Evolutionary conservation across 2,113 vertebrate species (phyloP), one percentile per base, ranked within the genome.

Genomic region (Onychostoma macrolepis): DNA sequence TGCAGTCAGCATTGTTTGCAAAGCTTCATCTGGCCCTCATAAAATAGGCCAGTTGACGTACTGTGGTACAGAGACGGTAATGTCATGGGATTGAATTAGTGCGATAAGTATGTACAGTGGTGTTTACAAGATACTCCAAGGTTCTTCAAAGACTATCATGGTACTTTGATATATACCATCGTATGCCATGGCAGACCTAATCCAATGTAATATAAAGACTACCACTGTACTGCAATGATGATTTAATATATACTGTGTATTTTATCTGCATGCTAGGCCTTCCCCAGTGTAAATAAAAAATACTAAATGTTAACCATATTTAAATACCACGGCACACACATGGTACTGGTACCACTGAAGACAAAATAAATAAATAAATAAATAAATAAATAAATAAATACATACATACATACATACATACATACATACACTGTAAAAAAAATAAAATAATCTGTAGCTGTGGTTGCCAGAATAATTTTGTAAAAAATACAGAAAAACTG

Each of bases 1-100:
- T 30, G 58, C 58, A 84, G 77, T 78, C 61, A 77, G 33, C 41
- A 69, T 26, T 75, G 48, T 56, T 75, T 67, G 63, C 24, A 26
- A 67, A 67, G 80, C 58, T 81, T 56, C 5, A 1, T 6, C 21
- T 24, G 28, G 76, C 48, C 48, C 19, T 19, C 28, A 50, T 50
- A 50, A 50, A 5, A 50, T 4, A 50, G 48, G 48, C 48, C 15
- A 4, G 48, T 50, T 50, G 48, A 5, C 13, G 15, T 48, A 4
- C 45, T 4, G 21, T 58, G 53, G 21, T 58, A 43, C 41, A 43
- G 26, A 30, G n/a, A 50, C 9, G 13, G 11, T 28, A 77, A 50
- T 30, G 28, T 30, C 74, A 48, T 77, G 21, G 38, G 48, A 53
- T 10, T 53, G 15, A 53, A 53, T 53, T 53, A 53, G 48, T 19